A percentile compares a stretch with the other conserved stretches of the same genome.
Conservation (phyloP, 2,797 vertebrate genomes). For the Phalloptychus januarius region DNA sequence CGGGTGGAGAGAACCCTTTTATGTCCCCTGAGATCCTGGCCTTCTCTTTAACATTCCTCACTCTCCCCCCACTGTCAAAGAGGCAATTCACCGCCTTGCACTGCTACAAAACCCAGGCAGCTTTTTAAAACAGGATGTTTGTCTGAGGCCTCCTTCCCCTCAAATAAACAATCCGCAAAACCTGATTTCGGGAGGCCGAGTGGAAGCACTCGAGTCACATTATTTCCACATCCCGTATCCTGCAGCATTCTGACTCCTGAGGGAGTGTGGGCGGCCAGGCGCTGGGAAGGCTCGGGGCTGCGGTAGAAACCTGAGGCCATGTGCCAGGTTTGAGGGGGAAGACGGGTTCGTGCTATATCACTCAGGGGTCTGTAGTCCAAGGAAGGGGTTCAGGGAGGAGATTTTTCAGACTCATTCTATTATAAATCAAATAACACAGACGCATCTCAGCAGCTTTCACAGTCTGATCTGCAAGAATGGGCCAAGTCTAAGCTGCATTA, state of each 20-base stretch:
- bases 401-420: conserved; percentile 36
- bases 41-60: conserved; percentile 83
- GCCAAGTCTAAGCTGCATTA: conserved; percentile 66
- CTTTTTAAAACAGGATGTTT: conserved; percentile 94
- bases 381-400: conserved; percentile 40
- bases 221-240: conserved; percentile 84
- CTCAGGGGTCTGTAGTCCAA: conserved; percentile 51
- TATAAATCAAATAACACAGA: conserved; percentile 51
- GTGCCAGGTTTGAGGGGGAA: conserved; percentile 73
- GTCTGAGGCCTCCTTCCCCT: conserved; percentile 89
- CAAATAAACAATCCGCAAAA: conserved; percentile 93
- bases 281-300: conserved; percentile 74
- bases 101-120: conserved; percentile 81
- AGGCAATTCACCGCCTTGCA: conserved; percentile 76
- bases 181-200: conserved; percentile 86
- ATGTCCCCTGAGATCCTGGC: conserved; percentile 71
- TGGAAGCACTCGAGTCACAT: conserved; percentile 83
- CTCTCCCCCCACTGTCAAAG: conserved; percentile 75
- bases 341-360: conserved; percentile 55
- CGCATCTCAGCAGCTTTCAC: conserved; percentile 42
- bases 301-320: conserved; percentile 81
- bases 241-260: conserved; percentile 68
- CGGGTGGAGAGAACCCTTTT: conserved; percentile 63
- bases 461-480: conserved; percentile 54
- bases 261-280: conserved; percentile 69